A percentile compares a stretch with the other conserved stretches of the same genome.
phyloP scores from a whole-genome alignment of 1,140 invertebrate genomes.

The Scaptomyza montana region DNA sequence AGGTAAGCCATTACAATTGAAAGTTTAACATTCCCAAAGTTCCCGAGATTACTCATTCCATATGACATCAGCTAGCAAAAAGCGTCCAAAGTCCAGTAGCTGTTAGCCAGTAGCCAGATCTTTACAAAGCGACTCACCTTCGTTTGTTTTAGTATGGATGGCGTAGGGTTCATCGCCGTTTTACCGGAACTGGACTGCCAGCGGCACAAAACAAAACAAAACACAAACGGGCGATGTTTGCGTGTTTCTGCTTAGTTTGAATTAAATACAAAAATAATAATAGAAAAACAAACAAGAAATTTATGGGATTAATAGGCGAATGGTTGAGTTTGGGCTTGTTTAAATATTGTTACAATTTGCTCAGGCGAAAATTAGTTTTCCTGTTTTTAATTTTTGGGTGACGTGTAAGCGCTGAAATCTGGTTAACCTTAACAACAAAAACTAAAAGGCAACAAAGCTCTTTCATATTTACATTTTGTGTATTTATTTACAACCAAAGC shows the following conservation, averaged over 20 bases:
- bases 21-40: constrained; percentile 18
- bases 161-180: constrained; percentile 15
- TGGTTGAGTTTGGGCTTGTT: constrained; percentile 25
- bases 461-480: constrained; percentile 41
- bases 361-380: constrained; percentile 50
- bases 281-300: constrained; percentile 39
- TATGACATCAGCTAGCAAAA: constrained; percentile 37
- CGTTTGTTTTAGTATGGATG: constrained; percentile 18
- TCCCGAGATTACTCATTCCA: constrained; percentile 3
- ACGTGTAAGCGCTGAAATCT: constrained; percentile 49
- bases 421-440: constrained; percentile 65
- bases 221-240: background rate
- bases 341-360: constrained; percentile 71
- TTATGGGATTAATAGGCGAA: constrained; percentile 47
- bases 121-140: constrained; percentile 44
- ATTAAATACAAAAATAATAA: constrained; percentile 20
- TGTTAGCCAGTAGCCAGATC: background rate
- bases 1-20: background rate
- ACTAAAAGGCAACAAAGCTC: constrained; percentile 26
- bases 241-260: constrained; percentile 24
- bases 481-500: constrained; percentile 48
- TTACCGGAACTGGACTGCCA: constrained; percentile 50
- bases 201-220: constrained; percentile 13
- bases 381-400: constrained; percentile 40
- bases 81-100: constrained; percentile 41